Evolutionary conservation across 2,888 invertebrate species (phyloP).

Genomic region (Oscheius sp.): DNA sequence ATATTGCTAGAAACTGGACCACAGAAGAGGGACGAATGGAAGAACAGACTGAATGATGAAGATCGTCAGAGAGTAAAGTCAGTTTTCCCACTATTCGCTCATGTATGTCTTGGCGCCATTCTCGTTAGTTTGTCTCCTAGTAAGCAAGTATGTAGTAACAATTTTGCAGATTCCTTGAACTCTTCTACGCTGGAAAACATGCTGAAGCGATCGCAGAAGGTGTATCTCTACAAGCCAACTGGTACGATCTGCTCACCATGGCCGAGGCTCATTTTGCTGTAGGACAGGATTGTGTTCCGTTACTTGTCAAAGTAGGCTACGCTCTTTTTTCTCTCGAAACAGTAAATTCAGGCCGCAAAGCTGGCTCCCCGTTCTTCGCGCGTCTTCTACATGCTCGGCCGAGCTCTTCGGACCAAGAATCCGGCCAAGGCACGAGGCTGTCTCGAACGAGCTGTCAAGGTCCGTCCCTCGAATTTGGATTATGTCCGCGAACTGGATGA

Average conservation of each 20-base stretch:
- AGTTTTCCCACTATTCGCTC: too few relatives aligned
- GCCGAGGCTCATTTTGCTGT: conserved; percentile 40
- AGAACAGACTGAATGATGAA: background rate
- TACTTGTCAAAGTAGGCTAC: conserved; percentile 45
- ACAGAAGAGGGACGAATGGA: conserved; percentile 4
- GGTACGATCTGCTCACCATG: conserved; percentile 39
- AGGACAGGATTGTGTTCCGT: conserved; percentile 40
- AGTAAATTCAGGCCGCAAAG: conserved; percentile 42
- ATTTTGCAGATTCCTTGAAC: conserved; percentile 15
- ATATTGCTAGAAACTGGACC: background rate
- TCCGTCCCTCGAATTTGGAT: conserved; percentile 46
- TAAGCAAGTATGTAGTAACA: background rate
- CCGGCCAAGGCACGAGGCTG: conserved; percentile 42
- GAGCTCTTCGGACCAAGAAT: conserved; percentile 41
- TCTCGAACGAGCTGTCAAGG: conserved; percentile 50
- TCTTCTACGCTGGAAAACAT: conserved; percentile 11
- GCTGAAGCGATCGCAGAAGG: conserved; percentile 30
- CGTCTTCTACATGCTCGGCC: conserved; percentile 50
- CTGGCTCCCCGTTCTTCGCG: conserved; percentile 47
- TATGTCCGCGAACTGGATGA: conserved; percentile 47
- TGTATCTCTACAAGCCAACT: conserved; percentile 25
- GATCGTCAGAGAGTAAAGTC: background rate
- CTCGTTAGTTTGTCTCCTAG: background rate
- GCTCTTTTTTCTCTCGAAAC: background rate
- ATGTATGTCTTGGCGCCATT: too few relatives aligned